Conservation (phyloP, 1,140 invertebrate genomes). For the Drosophila kurseongensis region DNA sequence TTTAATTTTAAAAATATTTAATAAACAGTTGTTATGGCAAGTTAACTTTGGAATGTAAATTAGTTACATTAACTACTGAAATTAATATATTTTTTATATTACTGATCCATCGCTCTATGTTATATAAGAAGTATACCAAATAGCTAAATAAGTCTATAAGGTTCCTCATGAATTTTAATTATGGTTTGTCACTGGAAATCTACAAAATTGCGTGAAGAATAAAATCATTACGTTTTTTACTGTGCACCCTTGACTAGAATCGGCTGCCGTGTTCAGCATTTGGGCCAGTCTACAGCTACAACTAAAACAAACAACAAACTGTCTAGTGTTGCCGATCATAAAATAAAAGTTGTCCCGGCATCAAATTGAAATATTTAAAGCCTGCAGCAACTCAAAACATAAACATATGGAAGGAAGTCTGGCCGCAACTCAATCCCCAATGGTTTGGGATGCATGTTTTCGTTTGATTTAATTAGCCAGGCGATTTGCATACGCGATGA, state of each 20-base stretch:
- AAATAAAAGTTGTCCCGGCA: conserved; percentile 18
- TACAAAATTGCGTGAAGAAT: too few relatives aligned
- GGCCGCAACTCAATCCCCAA: conserved; percentile 20
- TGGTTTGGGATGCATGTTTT: conserved; percentile 31
- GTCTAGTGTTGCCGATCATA: conserved; percentile 30
- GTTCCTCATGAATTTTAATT: too few relatives aligned
- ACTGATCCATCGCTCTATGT: too few relatives aligned
- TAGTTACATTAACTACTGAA: too few relatives aligned
- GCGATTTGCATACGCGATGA: conserved; percentile 36
- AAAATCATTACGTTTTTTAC: background rate
- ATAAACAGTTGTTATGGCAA: too few relatives aligned
- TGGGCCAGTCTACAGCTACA: conserved; percentile 27
- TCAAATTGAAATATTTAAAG: conserved; percentile 36
- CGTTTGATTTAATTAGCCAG: conserved; percentile 34
- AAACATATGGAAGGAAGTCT: conserved; percentile 26
- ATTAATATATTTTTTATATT: too few relatives aligned
- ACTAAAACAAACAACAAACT: conserved; percentile 32
- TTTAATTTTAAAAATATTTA: too few relatives aligned
- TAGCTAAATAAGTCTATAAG: too few relatives aligned
- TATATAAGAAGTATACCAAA: too few relatives aligned
- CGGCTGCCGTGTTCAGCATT: conserved; percentile 39
- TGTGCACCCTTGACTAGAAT: conserved; percentile 1
- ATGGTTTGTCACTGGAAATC: background rate
- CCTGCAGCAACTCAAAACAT: conserved; percentile 4
- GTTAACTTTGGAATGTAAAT: too few relatives aligned